Conservation (phyloP, 2,797 vertebrate genomes). For the Dallia pectoralis region DNA sequence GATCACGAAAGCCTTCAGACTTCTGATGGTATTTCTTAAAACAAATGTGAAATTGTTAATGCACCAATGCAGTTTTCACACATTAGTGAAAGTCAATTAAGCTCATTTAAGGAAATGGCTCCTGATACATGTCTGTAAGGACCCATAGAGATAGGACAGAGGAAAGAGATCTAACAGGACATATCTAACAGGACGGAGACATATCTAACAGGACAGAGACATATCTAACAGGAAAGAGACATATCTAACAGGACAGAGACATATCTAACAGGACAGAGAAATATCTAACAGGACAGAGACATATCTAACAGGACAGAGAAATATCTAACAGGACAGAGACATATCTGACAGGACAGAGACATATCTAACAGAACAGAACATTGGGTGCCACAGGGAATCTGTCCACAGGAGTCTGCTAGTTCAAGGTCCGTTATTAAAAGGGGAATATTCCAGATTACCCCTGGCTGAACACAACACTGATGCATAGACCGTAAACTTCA, state of each 20-base stretch:
- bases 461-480: neutral
- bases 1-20: neutral
- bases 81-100: neutral
- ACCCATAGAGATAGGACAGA: neutral
- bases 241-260: neutral
- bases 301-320: constrained; percentile 13
- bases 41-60: neutral
- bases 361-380: neutral
- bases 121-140: neutral
- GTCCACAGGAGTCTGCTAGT: neutral
- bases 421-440: neutral
- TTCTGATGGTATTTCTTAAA: neutral
- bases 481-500: neutral
- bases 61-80: neutral
- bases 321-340: neutral
- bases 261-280: constrained; percentile 13
- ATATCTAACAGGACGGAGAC: neutral
- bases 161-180: neutral
- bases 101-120: neutral
- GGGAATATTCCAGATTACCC: neutral
- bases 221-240: neutral
- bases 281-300: neutral
- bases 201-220: neutral
- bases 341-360: constrained; percentile 13
- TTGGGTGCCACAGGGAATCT: neutral